Evolutionary conservation across 2,888 invertebrate species (phyloP).

Genomic region (Gnatocerus cornutus): DNA sequence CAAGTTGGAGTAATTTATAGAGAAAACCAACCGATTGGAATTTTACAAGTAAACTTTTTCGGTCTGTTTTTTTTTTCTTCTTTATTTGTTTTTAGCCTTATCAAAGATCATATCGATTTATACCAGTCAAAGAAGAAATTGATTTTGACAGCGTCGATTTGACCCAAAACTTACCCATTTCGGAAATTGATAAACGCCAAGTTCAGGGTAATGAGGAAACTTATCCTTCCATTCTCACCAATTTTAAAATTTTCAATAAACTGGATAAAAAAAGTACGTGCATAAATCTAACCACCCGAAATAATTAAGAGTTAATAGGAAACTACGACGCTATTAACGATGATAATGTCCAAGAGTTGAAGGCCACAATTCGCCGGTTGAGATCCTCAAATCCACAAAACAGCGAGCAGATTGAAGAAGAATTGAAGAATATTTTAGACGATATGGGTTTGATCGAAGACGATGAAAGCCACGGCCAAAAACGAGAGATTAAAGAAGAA

Average conservation of each 20-base stretch:
- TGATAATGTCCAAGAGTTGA: slow-evolving; percentile 39
- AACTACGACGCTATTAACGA: slow-evolving; percentile 26
- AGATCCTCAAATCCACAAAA: slow-evolving; percentile 46
- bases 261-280: slow-evolving; percentile 52
- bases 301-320: slow-evolving; percentile 20
- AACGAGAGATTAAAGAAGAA: slow-evolving; percentile 57
- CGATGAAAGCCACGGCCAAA: slow-evolving; percentile 53
- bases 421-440: slow-evolving; percentile 58
- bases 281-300: neutral
- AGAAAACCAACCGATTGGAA: slow-evolving; percentile 42
- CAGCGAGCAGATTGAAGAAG: slow-evolving; percentile 56
- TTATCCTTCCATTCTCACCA: slow-evolving; percentile 61
- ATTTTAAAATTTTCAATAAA: slow-evolving; percentile 61
- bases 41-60: slow-evolving; percentile 46
- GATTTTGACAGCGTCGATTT: neutral
- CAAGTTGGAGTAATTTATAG: slow-evolving; percentile 47
- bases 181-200: slow-evolving; percentile 29
- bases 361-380: slow-evolving; percentile 50
- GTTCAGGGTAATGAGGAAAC: slow-evolving; percentile 40
- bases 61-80: too few species aligned
- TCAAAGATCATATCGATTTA: slow-evolving; percentile 45
- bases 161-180: neutral
- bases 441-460: slow-evolving; percentile 63
- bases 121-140: slow-evolving; percentile 42
- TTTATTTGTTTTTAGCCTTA: too few species aligned